Evolutionary conservation across 2,113 vertebrate species (phyloP).

Genomic region (Paramormyrops kingsleyae): DNA sequence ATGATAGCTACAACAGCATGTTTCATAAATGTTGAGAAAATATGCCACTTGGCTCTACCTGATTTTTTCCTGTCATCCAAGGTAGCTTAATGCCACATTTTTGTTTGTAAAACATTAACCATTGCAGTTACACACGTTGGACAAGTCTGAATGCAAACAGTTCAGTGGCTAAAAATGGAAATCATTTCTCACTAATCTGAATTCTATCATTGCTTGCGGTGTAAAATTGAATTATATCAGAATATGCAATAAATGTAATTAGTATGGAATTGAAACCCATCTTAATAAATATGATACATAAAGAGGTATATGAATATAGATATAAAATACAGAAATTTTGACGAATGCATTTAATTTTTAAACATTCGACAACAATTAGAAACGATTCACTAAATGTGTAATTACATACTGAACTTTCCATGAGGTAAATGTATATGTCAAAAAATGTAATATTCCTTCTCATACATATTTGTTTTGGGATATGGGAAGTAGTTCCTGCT

Average conservation of each 20-base stretch:
- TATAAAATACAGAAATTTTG: background rate
- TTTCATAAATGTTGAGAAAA: background rate
- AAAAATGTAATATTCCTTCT: background rate
- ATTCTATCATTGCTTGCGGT: conserved; percentile 33
- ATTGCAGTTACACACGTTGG: background rate
- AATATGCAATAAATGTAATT: conserved; percentile 55
- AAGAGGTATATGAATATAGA: conserved; percentile 43
- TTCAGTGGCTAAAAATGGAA: conserved; percentile 11
- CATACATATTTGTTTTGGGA: background rate
- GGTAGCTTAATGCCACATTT: conserved; percentile 4
- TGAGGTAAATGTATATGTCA: background rate
- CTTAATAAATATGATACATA: conserved; percentile 34
- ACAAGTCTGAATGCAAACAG: background rate
- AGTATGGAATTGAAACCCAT: conserved; percentile 52
- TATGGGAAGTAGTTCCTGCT: background rate
- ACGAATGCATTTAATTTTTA: background rate
- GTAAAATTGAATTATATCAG: conserved; percentile 48
- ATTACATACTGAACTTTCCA: background rate
- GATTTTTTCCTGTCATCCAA: conserved; percentile 18
- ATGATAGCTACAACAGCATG: conserved; percentile 16
- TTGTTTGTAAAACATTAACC: conserved; percentile 9
- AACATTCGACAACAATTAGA: background rate
- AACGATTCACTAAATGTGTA: background rate
- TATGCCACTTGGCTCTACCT: conserved; percentile 11
- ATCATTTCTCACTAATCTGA: conserved; percentile 25